phyloP scores from a whole-genome alignment of 2,797 vertebrate species.

The Benthosema pterotum region DNA sequence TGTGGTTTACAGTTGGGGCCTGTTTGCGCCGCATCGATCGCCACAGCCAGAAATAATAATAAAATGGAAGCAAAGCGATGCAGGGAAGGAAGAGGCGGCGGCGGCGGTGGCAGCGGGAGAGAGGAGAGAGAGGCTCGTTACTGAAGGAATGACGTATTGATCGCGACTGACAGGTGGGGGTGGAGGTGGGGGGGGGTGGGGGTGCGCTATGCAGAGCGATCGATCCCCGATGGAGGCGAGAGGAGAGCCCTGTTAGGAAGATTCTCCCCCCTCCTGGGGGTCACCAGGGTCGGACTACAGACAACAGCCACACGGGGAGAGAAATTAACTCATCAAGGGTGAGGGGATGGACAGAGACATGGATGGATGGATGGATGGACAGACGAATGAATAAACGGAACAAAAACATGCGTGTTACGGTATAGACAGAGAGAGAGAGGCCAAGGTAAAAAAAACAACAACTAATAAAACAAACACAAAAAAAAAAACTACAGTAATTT shows the following conservation, averaged over 20 bases:
- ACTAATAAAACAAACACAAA: too few relatives aligned
- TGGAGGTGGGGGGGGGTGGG: too few relatives aligned
- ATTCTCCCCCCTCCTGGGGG: constrained; percentile 82
- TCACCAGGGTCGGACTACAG: constrained; percentile 80
- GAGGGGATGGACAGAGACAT: constrained; percentile 52
- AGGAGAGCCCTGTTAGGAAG: constrained; percentile 83
- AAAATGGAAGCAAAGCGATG: constrained; percentile 84
- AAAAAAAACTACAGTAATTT: too few relatives aligned
- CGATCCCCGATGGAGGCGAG: constrained; percentile 82
- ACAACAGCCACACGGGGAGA: constrained; percentile 77
- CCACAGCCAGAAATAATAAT: constrained; percentile 81
- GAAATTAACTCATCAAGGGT: constrained; percentile 86
- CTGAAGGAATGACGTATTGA: constrained; percentile 96
- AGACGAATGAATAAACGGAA: too few relatives aligned
- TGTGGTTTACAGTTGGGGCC: constrained; percentile 86
- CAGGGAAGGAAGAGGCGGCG: constrained; percentile 68
- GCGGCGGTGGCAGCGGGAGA: too few relatives aligned
- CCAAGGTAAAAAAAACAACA: background rate
- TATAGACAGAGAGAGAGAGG: constrained; percentile 4
- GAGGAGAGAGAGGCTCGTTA: constrained; percentile 85
- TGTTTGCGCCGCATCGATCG: constrained; percentile 86
- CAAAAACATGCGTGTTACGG: constrained; percentile 19
- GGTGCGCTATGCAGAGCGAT: constrained; percentile 87
- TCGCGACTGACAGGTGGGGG: constrained; percentile 87
- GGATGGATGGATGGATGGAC: constrained; percentile 49